These are phyloP conservation scores for Ceratitis capitata DNA, from an alignment of 1,140 invertebrate species.

Conservation along the genomic window DNA sequence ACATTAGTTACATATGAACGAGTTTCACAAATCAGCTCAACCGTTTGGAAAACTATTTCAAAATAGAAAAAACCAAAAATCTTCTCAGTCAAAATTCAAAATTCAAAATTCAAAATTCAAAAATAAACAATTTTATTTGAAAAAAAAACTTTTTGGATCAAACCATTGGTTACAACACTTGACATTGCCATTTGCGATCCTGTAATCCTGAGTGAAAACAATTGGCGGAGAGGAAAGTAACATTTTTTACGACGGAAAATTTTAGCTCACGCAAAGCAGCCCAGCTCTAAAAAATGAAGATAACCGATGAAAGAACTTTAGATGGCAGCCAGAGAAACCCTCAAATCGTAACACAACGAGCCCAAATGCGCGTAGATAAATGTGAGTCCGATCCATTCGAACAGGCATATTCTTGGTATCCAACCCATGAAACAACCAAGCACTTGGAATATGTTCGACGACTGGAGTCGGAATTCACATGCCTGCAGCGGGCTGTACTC, in stretches of 20 bases:
- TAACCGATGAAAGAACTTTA: neutral
- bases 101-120: no score
- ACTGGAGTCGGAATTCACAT: conserved; percentile 31
- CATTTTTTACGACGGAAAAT: neutral
- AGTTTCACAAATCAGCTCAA: neutral
- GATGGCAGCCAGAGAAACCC: neutral
- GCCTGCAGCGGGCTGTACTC: conserved; percentile 13
- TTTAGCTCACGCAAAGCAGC: neutral
- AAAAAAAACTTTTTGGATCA: neutral
- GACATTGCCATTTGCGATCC: neutral
- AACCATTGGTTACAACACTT: neutral
- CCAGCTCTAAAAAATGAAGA: neutral
- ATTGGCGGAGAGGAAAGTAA: neutral
- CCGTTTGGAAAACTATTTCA: neutral
- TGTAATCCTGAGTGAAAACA: neutral
- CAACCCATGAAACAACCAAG: neutral
- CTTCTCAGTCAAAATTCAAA: conserved; percentile 21
- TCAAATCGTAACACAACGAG: neutral
- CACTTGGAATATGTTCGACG: conserved; percentile 39
- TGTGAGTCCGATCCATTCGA: neutral
- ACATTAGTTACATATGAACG: no score
- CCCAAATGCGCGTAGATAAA: no score
- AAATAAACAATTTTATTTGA: neutral
- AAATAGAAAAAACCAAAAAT: neutral
- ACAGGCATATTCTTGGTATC: conserved; percentile 37